Percentiles rank a stretch among this genome's conserved stretches.
Evolutionary conservation across 2,113 vertebrate species (phyloP).

Genomic region (Centropus unirufus): DNA sequence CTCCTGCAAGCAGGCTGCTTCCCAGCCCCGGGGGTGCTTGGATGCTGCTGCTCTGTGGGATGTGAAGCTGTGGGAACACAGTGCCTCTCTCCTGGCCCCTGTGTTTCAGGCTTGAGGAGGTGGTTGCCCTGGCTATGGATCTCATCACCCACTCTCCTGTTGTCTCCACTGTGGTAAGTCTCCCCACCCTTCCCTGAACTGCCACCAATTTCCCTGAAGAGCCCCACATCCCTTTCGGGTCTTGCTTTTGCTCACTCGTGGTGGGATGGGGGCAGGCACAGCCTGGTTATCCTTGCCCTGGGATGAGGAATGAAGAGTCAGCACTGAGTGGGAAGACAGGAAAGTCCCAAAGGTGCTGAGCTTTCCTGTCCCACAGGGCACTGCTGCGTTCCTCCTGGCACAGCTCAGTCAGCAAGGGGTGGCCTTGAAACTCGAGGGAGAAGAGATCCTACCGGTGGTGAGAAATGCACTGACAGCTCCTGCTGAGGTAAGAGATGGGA

Average conservation of each 20-base stretch:
- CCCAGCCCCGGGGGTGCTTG: background rate
- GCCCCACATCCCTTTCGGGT: background rate
- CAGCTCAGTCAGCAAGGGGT: conserved; percentile 68
- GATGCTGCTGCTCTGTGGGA: background rate
- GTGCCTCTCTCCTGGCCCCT: background rate
- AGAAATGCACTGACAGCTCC: conserved; percentile 28
- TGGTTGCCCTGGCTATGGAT: conserved; percentile 38
- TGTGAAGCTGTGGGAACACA: background rate
- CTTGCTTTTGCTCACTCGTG: background rate
- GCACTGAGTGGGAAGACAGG: rapidly evolving
- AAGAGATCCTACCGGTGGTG: conserved; percentile 58
- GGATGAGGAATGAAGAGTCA: background rate
- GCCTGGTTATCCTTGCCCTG: background rate
- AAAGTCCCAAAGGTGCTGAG: background rate
- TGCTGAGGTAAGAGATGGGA: conserved; percentile 66
- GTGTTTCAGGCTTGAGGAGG: conserved; percentile 70
- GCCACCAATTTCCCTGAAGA: background rate
- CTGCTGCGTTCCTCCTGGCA: conserved; percentile 72
- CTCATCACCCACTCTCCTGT: conserved; percentile 65
- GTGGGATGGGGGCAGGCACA: background rate
- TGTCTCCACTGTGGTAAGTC: conserved; percentile 71
- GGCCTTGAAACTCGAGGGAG: conserved; percentile 44
- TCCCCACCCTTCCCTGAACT: background rate
- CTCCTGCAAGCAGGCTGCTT: background rate
- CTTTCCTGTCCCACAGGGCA: conserved; percentile 58